Conservation (phyloP, 2,888 invertebrate species). For the Escarpia spicata region DNA sequence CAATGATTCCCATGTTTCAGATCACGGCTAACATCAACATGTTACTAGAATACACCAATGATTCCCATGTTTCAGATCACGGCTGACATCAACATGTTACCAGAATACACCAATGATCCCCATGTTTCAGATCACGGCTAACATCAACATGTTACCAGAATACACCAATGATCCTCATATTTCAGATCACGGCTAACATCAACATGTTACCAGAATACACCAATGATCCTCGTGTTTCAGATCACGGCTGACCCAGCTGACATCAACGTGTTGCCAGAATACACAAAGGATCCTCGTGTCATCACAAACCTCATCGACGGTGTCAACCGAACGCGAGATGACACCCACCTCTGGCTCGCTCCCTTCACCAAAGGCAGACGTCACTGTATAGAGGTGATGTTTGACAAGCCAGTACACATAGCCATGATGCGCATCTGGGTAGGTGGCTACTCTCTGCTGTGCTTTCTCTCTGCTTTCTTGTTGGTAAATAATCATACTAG, state of each 20-base stretch:
- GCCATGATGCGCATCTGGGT: constrained; percentile 80
- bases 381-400: constrained; percentile 72
- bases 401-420: constrained; percentile 70
- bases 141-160: no score
- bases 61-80: no score
- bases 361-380: constrained; percentile 73
- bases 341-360: constrained; percentile 80
- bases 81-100: no score
- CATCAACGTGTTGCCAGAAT: constrained; percentile 76
- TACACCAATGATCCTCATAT: no score
- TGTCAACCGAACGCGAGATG: constrained; percentile 79
- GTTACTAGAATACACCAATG: no score
- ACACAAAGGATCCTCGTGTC: constrained; percentile 73
- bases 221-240: constrained; percentile 55
- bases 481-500: neutral
- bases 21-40: no score
- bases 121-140: no score
- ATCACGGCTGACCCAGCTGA: constrained; percentile 71
- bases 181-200: no score
- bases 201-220: no score
- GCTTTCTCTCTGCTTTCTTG: neutral
- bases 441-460: constrained; percentile 47
- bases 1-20: no score
- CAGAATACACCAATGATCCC: no score
- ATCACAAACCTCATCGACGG: constrained; percentile 77